phyloP scores from a whole-genome alignment of 2,888 invertebrate genomes.

The Clunio marinus region DNA sequence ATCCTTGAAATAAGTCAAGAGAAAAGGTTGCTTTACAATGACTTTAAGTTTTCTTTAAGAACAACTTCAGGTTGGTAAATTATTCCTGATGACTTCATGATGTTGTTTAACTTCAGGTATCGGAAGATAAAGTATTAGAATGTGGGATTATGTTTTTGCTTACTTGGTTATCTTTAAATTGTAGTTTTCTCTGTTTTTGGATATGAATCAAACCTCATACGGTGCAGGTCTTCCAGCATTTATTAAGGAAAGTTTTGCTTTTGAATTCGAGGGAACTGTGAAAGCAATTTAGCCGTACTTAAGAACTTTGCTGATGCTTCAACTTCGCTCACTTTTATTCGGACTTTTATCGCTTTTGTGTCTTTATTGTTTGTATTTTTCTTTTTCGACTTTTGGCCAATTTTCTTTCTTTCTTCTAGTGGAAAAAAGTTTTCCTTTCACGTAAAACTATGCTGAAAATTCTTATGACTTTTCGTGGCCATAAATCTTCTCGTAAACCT shows the following conservation, averaged over 20 bases:
- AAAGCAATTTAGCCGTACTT: constrained; percentile 32
- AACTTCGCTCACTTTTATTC: constrained; percentile 1
- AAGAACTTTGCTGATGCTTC: constrained; percentile 37
- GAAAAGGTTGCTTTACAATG: neutral
- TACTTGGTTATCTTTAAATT: too few species aligned
- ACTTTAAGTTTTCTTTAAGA: neutral
- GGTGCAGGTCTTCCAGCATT: too few species aligned
- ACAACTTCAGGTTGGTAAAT: neutral
- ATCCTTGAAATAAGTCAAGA: constrained; percentile 11
- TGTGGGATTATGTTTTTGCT: too few species aligned
- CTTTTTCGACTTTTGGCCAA: neutral
- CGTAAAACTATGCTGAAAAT: constrained; percentile 16
- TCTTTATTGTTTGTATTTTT: constrained; percentile 36
- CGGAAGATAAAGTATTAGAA: too few species aligned
- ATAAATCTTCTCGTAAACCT: neutral
- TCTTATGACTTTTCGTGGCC: neutral
- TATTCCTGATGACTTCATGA: constrained; percentile 16
- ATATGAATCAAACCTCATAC: too few species aligned
- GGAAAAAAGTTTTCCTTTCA: neutral
- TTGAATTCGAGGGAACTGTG: neutral
- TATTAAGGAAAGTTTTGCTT: neutral
- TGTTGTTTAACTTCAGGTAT: neutral
- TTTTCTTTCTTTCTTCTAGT: neutral
- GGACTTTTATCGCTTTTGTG: constrained; percentile 28
- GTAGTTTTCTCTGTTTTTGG: too few species aligned